These are phyloP conservation scores for Sterna hirundo DNA, from an alignment of 2,113 vertebrate species.

Conservation along the genomic window DNA sequence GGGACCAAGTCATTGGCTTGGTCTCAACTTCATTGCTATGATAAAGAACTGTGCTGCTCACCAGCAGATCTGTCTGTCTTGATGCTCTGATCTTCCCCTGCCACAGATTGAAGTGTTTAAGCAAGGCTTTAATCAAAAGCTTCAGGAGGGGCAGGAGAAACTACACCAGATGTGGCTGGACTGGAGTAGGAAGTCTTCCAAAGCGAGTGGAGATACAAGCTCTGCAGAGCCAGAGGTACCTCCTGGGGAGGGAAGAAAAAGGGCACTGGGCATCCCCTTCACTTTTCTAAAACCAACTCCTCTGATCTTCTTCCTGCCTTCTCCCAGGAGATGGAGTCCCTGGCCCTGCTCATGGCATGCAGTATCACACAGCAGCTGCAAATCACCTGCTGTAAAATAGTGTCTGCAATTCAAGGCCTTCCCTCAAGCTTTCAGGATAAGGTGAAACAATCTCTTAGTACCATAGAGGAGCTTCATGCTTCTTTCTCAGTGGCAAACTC, in stretches of 20 bases:
- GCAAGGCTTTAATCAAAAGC: constrained; percentile 75
- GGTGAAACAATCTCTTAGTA: constrained; percentile 64
- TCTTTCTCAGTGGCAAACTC: constrained; percentile 68
- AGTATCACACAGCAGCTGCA: constrained; percentile 80
- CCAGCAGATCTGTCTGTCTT: not conserved
- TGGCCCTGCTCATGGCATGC: constrained; percentile 71
- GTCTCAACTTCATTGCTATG: fast-evolving
- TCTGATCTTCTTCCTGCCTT: not conserved
- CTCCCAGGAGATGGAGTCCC: constrained; percentile 61
- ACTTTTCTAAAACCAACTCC: no score
- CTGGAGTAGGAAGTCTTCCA: constrained; percentile 74
- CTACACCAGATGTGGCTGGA: constrained; percentile 81
- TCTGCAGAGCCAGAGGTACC: constrained; percentile 54
- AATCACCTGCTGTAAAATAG: constrained; percentile 66
- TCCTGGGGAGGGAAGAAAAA: not conserved
- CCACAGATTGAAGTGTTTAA: constrained; percentile 62
- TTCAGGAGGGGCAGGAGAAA: constrained; percentile 77
- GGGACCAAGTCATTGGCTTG: not conserved
- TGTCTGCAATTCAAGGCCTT: constrained; percentile 82
- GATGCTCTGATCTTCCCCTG: not conserved
- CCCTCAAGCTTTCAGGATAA: constrained; percentile 80
- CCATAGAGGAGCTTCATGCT: constrained; percentile 76
- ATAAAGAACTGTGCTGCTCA: not conserved
- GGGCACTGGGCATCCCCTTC: not conserved
- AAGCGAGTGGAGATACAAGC: not conserved